These are phyloP conservation scores for Hoplostethus atlanticus DNA, from an alignment of 2,797 vertebrate genomes.

Conservation along the genomic window DNA sequence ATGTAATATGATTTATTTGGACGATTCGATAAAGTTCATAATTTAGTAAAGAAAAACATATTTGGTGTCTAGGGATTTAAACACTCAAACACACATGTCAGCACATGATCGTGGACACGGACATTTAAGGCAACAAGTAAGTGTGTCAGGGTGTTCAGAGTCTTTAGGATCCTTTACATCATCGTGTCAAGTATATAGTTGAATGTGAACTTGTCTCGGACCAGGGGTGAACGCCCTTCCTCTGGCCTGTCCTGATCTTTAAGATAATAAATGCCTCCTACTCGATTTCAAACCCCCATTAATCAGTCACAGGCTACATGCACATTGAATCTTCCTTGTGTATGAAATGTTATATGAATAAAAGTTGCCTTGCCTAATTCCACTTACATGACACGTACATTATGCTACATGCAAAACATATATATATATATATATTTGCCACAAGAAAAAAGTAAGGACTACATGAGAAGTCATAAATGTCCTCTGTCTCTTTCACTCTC, in stretches of 20 bases:
- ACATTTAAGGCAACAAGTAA: too few species aligned
- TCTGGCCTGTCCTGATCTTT: conserved; percentile 50
- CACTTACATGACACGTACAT: conserved; percentile 75
- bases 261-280: conserved; percentile 67
- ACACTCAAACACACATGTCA: too few species aligned
- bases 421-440: conserved; percentile 62
- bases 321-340: too few species aligned
- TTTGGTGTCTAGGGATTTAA: too few species aligned
- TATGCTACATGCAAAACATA: conserved; percentile 70
- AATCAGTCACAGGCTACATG: conserved; percentile 73
- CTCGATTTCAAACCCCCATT: conserved; percentile 67
- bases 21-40: not conserved
- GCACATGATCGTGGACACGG: too few species aligned
- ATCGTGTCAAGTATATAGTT: conserved; percentile 12
- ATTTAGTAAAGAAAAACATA: not conserved
- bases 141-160: too few species aligned
- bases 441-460: conserved; percentile 51
- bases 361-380: conserved; percentile 49
- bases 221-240: conserved; percentile 25
- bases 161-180: too few species aligned
- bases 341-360: too few species aligned
- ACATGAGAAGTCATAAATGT: conserved; percentile 33
- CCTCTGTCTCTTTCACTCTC: conserved; percentile 11
- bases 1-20: conserved; percentile 7
- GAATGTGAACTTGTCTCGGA: conserved; percentile 23